Conservation (phyloP, 1,140 invertebrate genomes). For the Pogonomyrmex californicus region DNA sequence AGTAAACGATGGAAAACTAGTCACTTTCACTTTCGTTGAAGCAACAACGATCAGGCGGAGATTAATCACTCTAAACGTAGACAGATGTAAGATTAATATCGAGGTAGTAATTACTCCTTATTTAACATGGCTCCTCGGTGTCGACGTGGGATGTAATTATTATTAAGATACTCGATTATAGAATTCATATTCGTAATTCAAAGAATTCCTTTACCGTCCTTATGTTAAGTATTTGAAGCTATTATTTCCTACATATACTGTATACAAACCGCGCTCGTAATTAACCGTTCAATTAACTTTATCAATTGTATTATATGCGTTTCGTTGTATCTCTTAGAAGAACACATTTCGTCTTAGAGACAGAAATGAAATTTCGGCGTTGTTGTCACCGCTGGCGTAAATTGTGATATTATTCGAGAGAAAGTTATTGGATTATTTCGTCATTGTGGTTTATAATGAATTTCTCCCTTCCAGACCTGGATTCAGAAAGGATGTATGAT, state of each 20-base stretch:
- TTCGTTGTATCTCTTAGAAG: neutral
- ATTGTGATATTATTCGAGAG: slow-evolving; percentile 60
- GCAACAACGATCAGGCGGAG: slow-evolving; percentile 52
- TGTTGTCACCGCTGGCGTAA: slow-evolving; percentile 33
- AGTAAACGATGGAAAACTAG: slow-evolving; percentile 36
- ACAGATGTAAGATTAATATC: slow-evolving; percentile 69
- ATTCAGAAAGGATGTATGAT: slow-evolving; percentile 19
- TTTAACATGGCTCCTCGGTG: slow-evolving; percentile 59
- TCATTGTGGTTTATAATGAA: slow-evolving; percentile 32
- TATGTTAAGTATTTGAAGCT: slow-evolving; percentile 44
- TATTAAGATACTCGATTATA: slow-evolving; percentile 54
- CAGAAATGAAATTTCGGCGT: slow-evolving; percentile 41
- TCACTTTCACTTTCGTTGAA: slow-evolving; percentile 49
- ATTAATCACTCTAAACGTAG: slow-evolving; percentile 54
- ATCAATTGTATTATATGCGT: slow-evolving; percentile 36
- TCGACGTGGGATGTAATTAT: slow-evolving; percentile 52
- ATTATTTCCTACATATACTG: slow-evolving; percentile 36
- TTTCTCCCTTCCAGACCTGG: slow-evolving; percentile 21
- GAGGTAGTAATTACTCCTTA: slow-evolving; percentile 69
- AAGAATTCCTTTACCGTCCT: slow-evolving; percentile 56
- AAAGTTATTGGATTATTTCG: slow-evolving; percentile 24
- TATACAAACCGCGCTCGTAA: slow-evolving; percentile 15
- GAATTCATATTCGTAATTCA: slow-evolving; percentile 18
- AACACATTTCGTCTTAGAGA: slow-evolving; percentile 1
- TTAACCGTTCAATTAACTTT: slow-evolving; percentile 23